Evolutionary conservation across 2,113 vertebrate species (phyloP).

Genomic region (Phodopus roborovskii): DNA sequence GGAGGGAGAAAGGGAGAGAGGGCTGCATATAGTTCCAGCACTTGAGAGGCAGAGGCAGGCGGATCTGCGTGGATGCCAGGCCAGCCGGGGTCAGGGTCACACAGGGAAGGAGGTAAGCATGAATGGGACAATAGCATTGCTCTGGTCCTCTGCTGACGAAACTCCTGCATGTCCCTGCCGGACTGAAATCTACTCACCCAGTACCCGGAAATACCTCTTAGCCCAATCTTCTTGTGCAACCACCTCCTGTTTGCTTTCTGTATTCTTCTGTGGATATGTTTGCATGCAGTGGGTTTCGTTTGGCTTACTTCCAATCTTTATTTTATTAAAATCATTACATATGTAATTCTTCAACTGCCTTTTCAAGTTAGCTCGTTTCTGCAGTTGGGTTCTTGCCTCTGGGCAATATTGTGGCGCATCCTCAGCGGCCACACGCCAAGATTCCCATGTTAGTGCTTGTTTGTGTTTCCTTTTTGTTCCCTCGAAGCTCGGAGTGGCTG

Average conservation of each 20-base stretch:
- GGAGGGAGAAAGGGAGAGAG: too few species aligned
- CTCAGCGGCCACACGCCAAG: not conserved
- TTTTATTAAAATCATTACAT: not conserved
- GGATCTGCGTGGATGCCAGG: not conserved
- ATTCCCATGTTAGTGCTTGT: not conserved
- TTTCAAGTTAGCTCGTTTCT: not conserved
- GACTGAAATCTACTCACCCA: not conserved
- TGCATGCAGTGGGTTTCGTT: not conserved
- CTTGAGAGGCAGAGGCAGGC: not conserved
- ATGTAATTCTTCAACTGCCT: not conserved
- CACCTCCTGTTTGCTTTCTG: not conserved
- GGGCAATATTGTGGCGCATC: not conserved
- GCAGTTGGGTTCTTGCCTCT: not conserved
- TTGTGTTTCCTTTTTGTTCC: not conserved
- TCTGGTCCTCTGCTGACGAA: not conserved
- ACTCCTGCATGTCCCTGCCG: not conserved
- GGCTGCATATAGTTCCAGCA: too few species aligned
- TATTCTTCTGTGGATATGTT: not conserved
- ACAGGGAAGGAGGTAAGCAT: not conserved
- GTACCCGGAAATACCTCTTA: not conserved
- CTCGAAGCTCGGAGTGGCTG: not conserved
- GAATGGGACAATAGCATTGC: not conserved
- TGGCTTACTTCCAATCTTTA: constrained; percentile 13
- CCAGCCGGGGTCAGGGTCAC: not conserved
- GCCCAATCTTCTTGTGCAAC: not conserved